phyloP scores from a whole-genome alignment of 1,140 invertebrate species.

The Rhynchophorus ferrugineus region DNA sequence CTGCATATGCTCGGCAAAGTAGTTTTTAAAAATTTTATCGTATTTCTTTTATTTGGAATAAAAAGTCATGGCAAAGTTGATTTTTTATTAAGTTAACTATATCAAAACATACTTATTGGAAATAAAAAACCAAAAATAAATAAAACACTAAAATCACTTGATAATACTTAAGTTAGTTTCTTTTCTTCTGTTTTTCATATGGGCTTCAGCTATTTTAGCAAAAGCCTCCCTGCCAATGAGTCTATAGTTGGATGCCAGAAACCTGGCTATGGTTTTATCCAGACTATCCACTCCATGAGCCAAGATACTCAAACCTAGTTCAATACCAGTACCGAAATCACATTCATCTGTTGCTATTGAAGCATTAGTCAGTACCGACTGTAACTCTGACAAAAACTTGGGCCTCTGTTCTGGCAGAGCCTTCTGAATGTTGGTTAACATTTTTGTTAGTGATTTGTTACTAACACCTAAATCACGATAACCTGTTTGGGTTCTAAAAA shows the following conservation, averaged over 20 bases:
- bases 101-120: too few relatives aligned
- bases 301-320: constrained; percentile 81
- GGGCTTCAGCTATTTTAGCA: constrained; percentile 63
- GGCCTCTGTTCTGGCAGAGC: constrained; percentile 52
- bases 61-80: too few relatives aligned
- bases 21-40: too few relatives aligned
- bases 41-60: too few relatives aligned
- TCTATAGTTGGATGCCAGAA: constrained; percentile 70
- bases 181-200: constrained; percentile 54
- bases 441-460: constrained; percentile 54
- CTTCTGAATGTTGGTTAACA: constrained; percentile 59
- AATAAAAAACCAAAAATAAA: too few relatives aligned
- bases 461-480: constrained; percentile 33
- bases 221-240: constrained; percentile 66
- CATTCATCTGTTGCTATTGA: constrained; percentile 89
- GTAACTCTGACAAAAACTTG: constrained; percentile 54
- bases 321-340: constrained; percentile 86
- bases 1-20: too few relatives aligned
- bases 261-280: constrained; percentile 54
- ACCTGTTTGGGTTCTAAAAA: constrained; percentile 35
- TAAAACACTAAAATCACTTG: too few relatives aligned
- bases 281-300: constrained; percentile 62
- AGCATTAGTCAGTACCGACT: constrained; percentile 70
- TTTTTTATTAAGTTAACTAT: too few relatives aligned
- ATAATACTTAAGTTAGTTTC: constrained; percentile 36